Evolutionary conservation across 2,797 vertebrate genomes (phyloP).

Genomic region (Pristis pectinata): DNA sequence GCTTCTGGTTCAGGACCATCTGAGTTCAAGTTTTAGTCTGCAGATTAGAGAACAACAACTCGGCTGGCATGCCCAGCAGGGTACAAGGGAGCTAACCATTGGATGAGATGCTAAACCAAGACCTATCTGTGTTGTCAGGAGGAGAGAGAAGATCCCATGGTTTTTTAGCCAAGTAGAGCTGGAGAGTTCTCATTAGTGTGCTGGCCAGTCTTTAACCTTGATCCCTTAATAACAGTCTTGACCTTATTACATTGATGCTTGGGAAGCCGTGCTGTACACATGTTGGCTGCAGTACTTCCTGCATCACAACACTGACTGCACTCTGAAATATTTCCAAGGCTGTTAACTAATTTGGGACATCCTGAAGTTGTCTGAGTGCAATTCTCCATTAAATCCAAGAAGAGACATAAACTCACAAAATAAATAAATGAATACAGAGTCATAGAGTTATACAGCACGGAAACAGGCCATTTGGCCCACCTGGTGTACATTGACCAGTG

Average conservation of each 20-base stretch:
- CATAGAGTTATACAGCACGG: too few relatives aligned
- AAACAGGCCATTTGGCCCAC: too few relatives aligned
- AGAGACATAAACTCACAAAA: background rate
- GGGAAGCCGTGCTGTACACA: background rate
- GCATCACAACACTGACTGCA: background rate
- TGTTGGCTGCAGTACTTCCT: background rate
- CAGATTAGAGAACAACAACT: background rate
- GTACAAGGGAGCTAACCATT: background rate
- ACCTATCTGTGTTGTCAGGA: background rate
- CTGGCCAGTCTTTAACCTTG: background rate
- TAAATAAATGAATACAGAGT: background rate
- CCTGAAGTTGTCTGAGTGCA: background rate
- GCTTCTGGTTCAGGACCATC: background rate
- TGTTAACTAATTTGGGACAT: background rate
- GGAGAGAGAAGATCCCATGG: background rate
- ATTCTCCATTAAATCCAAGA: background rate
- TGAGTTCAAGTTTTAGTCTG: background rate
- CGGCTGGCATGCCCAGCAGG: background rate
- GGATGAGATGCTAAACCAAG: background rate
- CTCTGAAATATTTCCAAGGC: background rate
- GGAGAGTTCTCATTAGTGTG: background rate
- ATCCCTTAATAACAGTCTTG: background rate
- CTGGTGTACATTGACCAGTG: too few relatives aligned
- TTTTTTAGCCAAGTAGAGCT: background rate
- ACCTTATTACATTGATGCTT: background rate